Conservation (phyloP, 1,140 invertebrate species). For the Nautilus pompilius region DNA sequence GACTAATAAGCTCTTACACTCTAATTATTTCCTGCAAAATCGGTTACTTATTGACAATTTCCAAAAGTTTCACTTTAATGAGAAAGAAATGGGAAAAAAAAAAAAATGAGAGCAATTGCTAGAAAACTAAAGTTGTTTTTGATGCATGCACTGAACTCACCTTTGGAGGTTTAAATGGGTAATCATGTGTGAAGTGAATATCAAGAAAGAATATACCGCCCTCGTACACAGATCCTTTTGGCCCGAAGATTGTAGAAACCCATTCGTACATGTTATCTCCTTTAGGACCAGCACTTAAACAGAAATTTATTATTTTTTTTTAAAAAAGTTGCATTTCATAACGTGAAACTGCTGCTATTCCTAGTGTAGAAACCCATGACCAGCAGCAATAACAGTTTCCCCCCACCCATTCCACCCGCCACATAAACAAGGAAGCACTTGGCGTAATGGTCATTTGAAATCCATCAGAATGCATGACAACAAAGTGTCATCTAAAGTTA, state of each 20-base stretch:
- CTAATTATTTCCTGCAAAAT: too few relatives aligned
- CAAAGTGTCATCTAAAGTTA: not conserved
- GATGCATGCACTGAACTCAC: slow-evolving; percentile 65
- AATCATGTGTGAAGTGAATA: slow-evolving; percentile 63
- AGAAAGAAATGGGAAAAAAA: too few relatives aligned
- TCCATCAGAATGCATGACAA: not conserved
- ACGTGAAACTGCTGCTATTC: not conserved
- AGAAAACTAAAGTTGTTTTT: too few relatives aligned
- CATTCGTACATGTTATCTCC: slow-evolving; percentile 52
- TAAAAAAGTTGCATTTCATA: not conserved
- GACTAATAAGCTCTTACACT: too few relatives aligned
- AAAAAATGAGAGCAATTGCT: too few relatives aligned
- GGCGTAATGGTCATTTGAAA: not conserved
- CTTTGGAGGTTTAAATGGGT: slow-evolving; percentile 52
- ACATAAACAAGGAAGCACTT: not conserved
- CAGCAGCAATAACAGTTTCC: not conserved
- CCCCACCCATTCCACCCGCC: not conserved
- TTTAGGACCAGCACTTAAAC: slow-evolving; percentile 50
- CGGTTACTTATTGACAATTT: too few relatives aligned
- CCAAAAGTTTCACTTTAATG: too few relatives aligned
- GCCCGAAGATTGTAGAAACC: slow-evolving; percentile 49
- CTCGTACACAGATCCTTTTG: slow-evolving; percentile 61
- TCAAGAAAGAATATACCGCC: slow-evolving; percentile 71
- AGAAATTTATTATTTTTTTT: not conserved
- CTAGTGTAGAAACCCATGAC: not conserved